Evolutionary conservation across 2,113 vertebrate species (phyloP), one percentile per base, ranked within the genome.

Genomic region (Numenius arquata): DNA sequence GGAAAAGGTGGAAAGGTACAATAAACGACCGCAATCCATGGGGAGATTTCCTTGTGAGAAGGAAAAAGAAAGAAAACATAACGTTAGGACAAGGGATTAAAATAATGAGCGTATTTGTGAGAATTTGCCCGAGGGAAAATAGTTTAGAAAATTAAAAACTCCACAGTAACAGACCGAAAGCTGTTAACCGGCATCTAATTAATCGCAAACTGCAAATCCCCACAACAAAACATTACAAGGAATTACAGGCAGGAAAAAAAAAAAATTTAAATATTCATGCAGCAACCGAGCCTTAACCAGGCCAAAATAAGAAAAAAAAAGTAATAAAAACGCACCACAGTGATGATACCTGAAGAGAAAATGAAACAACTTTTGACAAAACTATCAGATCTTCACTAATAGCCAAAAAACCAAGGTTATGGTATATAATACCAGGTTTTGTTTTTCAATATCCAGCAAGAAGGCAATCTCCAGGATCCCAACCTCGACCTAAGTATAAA

Each of bases 101-200:
- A 95, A 78, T 26, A 84, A 56, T 3, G 27, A 88, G 74, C 26
- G 6, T 36, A 15, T 58, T 58, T 63, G 58, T 59, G 84, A 86
- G 65, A 93, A 80, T 67, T 47, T 66, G 82, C 95, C 74, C 0
- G 3, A 75, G 78, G 91, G 74, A 89, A 94, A 79, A 76, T 41
- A 84, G 53, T 83, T 90, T 10, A 77, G 86, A 79, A 96, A 88
- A 96, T 94, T 55, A 80, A 91, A 94, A 95, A 59, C 70, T 83
- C 67, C 38, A 38, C 8, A 81, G 71, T 59, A 88, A 89, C 45
- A 50, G n/a, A 45, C 38, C 1, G 15, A 88, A 94, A 67, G 70
- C 50, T 88, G 76, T 72, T 95, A 90, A 89, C 53, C 55, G 56
- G 66, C 72, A 53, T 48, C 68, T 61, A 72, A 91, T 95, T 89